Evolutionary conservation across 2,113 vertebrate genomes (phyloP), one percentile per base, ranked within the genome.

Genomic region (Cinclus cinclus): DNA sequence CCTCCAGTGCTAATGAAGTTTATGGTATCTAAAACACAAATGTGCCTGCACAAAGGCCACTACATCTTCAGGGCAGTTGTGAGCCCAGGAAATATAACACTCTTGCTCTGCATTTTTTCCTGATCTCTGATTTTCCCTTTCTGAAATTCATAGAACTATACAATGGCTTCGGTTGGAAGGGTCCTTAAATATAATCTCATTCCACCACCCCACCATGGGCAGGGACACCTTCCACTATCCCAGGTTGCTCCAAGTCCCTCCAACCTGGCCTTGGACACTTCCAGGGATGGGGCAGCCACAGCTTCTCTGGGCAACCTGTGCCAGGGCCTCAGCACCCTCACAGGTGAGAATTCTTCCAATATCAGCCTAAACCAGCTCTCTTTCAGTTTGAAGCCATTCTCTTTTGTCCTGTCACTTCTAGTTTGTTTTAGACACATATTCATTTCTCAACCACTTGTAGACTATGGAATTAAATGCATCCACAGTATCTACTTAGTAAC

Each of bases 1-100:
- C 27, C 25, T 35, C 2, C 0, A 2, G 30, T n/a, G 60, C 46
- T 49, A 9, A 0, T 4, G 25, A 7, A 13, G 7, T 50, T 82
- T 68, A 21, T 10, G n/a, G 41, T 12, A 20, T 16, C 24, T 27
- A 28, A 91, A 77, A 65, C 33, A 47, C 2, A 44, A 30, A 49
- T 4, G 15, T 52, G 30, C 33, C n/a, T 24, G 27, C 42, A 41
- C 11, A 3, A 4, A 0, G 23, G 49, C 39, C 25, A 8, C 67
- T 86, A 68, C 21, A 23, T 15, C 35, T 19, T 28, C 25, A 9
- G 20, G 16, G 21, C 6, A 23, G 39, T 14, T 53, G n/a, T 37
- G 56, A 33, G 47, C 58, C 12, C 55, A 22, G 39, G 24, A 53
- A 25, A 65, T 70, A 58, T 3, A 17, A 24, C 30, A 7, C 33